phyloP scores from a whole-genome alignment of 1,140 invertebrate genomes.

The Drosophila insularis region DNA sequence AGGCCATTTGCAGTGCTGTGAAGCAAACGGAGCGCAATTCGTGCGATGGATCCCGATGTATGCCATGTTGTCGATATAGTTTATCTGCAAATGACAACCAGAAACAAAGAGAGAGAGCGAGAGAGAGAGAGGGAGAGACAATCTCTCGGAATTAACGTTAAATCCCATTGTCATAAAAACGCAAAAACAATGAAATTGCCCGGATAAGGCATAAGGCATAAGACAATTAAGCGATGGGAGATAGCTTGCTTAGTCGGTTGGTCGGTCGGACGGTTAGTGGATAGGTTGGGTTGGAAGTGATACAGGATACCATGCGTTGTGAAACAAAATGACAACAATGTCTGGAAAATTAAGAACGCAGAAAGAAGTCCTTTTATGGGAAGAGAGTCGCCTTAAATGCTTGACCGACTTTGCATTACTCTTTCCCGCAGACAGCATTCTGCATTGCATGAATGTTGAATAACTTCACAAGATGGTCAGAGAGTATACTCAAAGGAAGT shows the following conservation, averaged over 20 bases:
- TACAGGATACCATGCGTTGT: not conserved
- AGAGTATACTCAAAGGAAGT: constrained; percentile 2
- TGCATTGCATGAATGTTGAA: not conserved
- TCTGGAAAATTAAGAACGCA: constrained; percentile 10
- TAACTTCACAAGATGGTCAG: no score
- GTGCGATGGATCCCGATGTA: constrained; percentile 90
- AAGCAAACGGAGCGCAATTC: constrained; percentile 92
- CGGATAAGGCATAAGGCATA: constrained; percentile 23
- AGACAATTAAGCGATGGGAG: constrained; percentile 13
- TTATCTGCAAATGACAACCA: constrained; percentile 85
- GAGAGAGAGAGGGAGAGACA: not conserved
- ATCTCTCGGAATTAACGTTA: constrained; percentile 23
- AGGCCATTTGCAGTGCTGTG: constrained; percentile 90
- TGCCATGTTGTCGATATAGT: constrained; percentile 90
- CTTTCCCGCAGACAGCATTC: not conserved
- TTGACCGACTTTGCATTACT: not conserved
- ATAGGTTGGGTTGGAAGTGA: not conserved
- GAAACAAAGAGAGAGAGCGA: no score
- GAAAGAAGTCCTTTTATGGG: not conserved
- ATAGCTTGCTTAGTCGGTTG: not conserved
- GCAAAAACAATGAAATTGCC: constrained; percentile 21
- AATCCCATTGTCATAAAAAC: constrained; percentile 32
- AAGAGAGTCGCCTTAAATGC: not conserved
- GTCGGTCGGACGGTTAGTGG: not conserved
- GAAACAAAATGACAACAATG: constrained; percentile 6